Base-by-base conservation (phyloP, 2,113 vertebrate species). In the Melanostigma gelatinosum region DNA sequence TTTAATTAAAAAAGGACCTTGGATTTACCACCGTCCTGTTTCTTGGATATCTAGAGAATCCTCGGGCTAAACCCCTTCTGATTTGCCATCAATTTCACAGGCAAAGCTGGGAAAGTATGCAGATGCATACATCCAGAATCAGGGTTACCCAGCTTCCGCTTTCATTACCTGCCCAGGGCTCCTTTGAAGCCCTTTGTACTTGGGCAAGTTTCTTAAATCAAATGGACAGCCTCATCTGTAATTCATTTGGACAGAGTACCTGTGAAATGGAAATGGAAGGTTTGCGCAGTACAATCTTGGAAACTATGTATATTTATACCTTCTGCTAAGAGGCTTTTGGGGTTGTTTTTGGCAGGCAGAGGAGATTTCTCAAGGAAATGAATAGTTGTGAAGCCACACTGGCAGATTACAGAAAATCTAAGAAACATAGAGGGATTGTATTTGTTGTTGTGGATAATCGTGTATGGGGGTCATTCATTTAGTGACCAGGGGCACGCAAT, bases 281-380 rank as follows among this genome's bases (percentile, higher is more conserved):
- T 80, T 63, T 68, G 24, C 42, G 61, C 50, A 40, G n/a, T 46
- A 44, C 78, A 61, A 61, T 84, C 36, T 1, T 54, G 12, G 52
- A 65, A 62, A n/a, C 4, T 0, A 72, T 44, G 1, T 65, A 66
- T 74, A 68, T 80, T 67, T 68, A 70, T 83, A 38, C 75, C 24
- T 73, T 68, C 50, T 24, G 7, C 32, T 90, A 87, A 91, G 80
- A 86, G 66, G 87, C 77, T 90, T 94, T 89, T 13, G 22, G 55
- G 27, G 18, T 2, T n/a, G 16, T 63, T 79, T 72, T 52, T 38
- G 8, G 38, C 50, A 58, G 83, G 9, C 20, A 77, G 64, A 66
- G 75, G 55, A 54, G 36, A 85, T 62, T 27, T 84, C 66, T 36
- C 54, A 63, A 69, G 69, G 16, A 89, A 89, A 88, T 87, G 48